Conservation (phyloP, 2,113 vertebrate genomes). For the Pholis gunnellus region DNA sequence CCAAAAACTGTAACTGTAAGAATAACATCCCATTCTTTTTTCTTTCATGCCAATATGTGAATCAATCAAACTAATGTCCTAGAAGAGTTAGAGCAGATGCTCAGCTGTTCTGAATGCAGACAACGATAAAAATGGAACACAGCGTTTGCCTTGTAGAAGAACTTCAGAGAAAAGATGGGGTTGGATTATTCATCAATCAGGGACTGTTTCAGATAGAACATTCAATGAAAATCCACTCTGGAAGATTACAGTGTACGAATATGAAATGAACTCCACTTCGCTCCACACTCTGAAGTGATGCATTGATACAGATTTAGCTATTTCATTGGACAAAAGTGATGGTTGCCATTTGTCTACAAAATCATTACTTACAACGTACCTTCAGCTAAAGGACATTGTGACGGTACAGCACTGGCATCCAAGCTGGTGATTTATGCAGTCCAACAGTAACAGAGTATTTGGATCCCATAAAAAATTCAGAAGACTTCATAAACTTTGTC, state of each 20-base stretch:
- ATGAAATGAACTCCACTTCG: conserved; percentile 6
- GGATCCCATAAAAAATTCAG: not conserved
- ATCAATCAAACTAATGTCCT: not conserved
- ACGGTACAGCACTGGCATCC: not conserved
- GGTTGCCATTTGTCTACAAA: not conserved
- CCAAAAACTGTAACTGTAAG: conserved; percentile 18
- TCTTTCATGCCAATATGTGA: not conserved
- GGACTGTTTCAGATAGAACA: not conserved
- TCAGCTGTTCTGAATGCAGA: not conserved
- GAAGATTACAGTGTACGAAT: conserved; percentile 6
- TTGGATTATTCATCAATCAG: not conserved
- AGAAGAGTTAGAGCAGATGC: not conserved
- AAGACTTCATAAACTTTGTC: conserved; percentile 1
- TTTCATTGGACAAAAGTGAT: not conserved
- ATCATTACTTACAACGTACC: not conserved
- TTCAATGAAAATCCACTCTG: not conserved
- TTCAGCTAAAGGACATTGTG: not conserved
- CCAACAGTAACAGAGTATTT: not conserved
- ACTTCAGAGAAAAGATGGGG: not conserved
- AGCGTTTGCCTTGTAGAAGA: not conserved
- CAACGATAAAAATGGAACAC: not conserved
- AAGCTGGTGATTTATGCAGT: not conserved
- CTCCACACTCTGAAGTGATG: not conserved
- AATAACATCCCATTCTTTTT: conserved; percentile 5
- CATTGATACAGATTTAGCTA: not conserved